Base-by-base conservation (phyloP, 2,113 vertebrate species). In the Phyllopteryx taeniolatus region DNA sequence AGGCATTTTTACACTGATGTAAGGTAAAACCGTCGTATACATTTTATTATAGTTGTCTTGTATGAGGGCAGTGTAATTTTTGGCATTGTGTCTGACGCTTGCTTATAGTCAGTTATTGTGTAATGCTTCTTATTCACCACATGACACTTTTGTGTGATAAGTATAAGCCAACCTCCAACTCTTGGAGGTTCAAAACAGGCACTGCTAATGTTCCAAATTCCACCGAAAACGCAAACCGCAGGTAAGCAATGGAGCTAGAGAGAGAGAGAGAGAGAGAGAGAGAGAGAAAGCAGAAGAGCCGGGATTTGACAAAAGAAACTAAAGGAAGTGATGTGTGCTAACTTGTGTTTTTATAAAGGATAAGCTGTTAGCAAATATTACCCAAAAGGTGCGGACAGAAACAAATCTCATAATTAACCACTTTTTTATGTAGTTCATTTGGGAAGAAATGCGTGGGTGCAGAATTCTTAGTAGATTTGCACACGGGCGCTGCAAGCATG, bases 301-400 rank as follows among this genome's bases (percentile, higher is more conserved):
- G 68, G 39, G 63, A 51, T 39, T 27, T 60, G 11, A 60, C 57
- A 60, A 66, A 73, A 61, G 39, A 80, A 69, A 56, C 44, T 51
- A 27, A 74, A 49, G 65, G 62, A 65, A 85, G 70, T n/a, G 73
- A 81, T 49, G 47, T 17, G 47, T 78, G 73, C 69, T 76, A 70
- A 86, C 81, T 68, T 19, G 13, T 81, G 80, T 89, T 86, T 85
- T 88, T 78, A 82, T 81, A 64, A 76, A 78, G 80, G 74, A 81
- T 87, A 59, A 85, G 75, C 85, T 83, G 91, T 89, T 92, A 87
- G 84, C 83, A 91, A 88, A 91, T 89, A 93, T 89, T 91, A 88
- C 80, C 80, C 68, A 89, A 89, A 88, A 91, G 89, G 88, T 91
- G 86, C 85, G 84, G 86, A 87, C 79, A 77, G 83, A 73, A 70